phyloP scores from a whole-genome alignment of 2,888 invertebrate species.

The Cataglyphis cursor region DNA sequence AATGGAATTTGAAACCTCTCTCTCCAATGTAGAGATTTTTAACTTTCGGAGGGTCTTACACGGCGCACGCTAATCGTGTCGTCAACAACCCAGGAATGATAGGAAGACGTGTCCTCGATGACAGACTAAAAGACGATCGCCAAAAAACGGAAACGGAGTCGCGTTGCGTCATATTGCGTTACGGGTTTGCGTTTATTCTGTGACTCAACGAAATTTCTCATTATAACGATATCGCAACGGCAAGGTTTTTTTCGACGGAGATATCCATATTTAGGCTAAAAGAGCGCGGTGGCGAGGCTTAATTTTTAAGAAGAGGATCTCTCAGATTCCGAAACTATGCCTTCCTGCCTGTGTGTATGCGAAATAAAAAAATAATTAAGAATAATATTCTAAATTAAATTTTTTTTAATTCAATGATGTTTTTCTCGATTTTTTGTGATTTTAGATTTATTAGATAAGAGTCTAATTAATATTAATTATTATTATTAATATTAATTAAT shows the following conservation, averaged over 20 bases:
- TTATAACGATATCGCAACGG: constrained; percentile 54
- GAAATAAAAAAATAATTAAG: neutral
- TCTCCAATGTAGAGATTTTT: constrained; percentile 45
- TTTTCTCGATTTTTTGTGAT: neutral
- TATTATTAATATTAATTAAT: no score
- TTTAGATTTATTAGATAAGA: neutral
- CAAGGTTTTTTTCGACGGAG: constrained; percentile 46
- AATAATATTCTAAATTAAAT: neutral
- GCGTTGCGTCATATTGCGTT: constrained; percentile 31
- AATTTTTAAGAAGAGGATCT: neutral
- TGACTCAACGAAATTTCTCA: constrained; percentile 44
- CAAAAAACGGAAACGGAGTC: constrained; percentile 33
- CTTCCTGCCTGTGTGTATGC: neutral
- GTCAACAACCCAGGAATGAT: constrained; percentile 76
- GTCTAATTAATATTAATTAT: no score
- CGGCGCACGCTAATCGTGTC: constrained; percentile 70
- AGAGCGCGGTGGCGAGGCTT: constrained; percentile 54
- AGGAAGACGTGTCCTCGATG: constrained; percentile 69
- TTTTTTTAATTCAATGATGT: neutral
- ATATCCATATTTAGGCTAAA: constrained; percentile 55
- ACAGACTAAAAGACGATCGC: constrained; percentile 52
- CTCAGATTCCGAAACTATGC: neutral
- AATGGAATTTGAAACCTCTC: constrained; percentile 38
- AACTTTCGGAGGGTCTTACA: constrained; percentile 79
- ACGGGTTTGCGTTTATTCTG: constrained; percentile 21